Evolutionary conservation across 2,888 invertebrate species (phyloP), one percentile per base, ranked within the genome.

Genomic region (Cremastobaeus sp.): DNA sequence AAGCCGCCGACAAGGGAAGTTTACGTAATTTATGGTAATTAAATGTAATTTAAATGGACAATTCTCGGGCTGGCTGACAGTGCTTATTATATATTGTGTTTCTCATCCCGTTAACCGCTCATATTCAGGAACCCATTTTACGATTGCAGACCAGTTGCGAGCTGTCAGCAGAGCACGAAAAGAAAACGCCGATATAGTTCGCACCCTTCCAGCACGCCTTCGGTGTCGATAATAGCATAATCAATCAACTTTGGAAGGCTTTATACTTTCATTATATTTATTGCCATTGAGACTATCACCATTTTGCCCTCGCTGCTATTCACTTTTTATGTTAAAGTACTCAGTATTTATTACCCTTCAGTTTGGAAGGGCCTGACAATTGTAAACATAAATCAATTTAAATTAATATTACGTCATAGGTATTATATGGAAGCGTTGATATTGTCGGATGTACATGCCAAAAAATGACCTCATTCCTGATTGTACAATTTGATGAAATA

Each of bases 261-360:
- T 70, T 70, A 70, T 70, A 57, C 48, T 41, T n/a, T 37, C 57
- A 57, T 62, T 70, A 70, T 55, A 70, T 70, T 64, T 70, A 70
- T 64, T 55, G 43, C 55, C 35, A 57, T 34, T 28, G 18, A 30
- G 54, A 54, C 28, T 54, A 47, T 54, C 47, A 54, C 69, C 17
- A 54, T 54, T 60, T 48, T 70, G 34, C 48, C 52, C 59, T 25
- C 32, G 39, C 47, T 17, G 41, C 50, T 34, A 41, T 66, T 50
- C 55, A 50, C 37, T 48, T 48, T 57, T 66, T 57, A 43, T 34
- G 57, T 57, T 57, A 48, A 65, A 55, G 66, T 50, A 17, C 11
- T 12, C 39, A 18, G 48, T 55, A 60, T 69, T 60, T 60, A 60
- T 60, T 20, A 18, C 17, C 32, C n/a, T 37, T 20, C 9, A 3